A percentile compares a stretch with the other conserved stretches of the same genome.
Conservation (phyloP, 30 jellyfish, hydroid and myxozoan genomes). For the Hydractinia echinata region DNA sequence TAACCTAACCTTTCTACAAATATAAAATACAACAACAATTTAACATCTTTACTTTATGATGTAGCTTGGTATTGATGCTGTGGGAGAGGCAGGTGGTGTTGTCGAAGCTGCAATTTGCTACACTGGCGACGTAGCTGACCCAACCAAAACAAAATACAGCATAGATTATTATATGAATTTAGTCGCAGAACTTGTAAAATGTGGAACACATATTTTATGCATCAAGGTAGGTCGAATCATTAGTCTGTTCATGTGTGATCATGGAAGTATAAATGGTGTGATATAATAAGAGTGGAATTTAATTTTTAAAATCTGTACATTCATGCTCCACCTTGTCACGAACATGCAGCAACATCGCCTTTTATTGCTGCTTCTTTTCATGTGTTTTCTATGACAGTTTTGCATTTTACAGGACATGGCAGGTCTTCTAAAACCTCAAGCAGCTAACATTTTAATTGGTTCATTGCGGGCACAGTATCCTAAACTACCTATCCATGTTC, state of each 20-base stretch:
- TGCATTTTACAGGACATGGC: constrained; percentile 87
- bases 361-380: not conserved
- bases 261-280: not conserved
- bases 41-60: not conserved
- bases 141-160: constrained; percentile 79
- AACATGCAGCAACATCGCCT: no score
- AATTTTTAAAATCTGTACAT: no score
- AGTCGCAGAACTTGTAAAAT: constrained; percentile 68
- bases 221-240: constrained; percentile 62
- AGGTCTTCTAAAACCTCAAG: constrained; percentile 96
- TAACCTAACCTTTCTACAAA: not conserved
- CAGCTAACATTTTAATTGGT: constrained; percentile 88
- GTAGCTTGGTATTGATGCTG: constrained; percentile 99
- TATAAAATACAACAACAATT: not conserved
- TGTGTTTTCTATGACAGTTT: not conserved
- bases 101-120: constrained; percentile 99
- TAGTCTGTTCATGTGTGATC: not conserved
- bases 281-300: not conserved
- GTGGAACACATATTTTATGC: constrained; percentile 96
- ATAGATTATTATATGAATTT: constrained; percentile 95
- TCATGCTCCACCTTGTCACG: no score
- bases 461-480: constrained; percentile 96
- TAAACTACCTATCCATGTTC: constrained; percentile 96
- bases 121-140: constrained; percentile 97
- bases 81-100: constrained; percentile 99